A percentile compares a stretch with the other conserved stretches of the same genome.
Evolutionary conservation across 2,113 vertebrate genomes (phyloP).

Genomic region (Bucco capensis): DNA sequence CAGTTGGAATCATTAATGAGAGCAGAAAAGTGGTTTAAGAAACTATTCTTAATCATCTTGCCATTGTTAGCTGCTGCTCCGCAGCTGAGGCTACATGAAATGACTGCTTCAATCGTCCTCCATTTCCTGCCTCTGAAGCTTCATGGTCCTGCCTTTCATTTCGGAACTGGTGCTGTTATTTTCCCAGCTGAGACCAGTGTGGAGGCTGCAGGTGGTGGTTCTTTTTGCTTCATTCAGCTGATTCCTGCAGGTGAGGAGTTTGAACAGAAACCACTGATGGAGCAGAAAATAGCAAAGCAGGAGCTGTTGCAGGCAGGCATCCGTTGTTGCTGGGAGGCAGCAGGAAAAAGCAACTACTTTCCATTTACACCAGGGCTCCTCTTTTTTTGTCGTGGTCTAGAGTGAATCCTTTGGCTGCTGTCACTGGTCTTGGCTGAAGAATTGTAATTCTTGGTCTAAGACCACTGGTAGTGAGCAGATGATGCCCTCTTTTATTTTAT

Average conservation of each 20-base stretch:
- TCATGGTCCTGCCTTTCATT: slow-evolving; percentile 52
- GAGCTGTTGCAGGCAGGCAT: neutral
- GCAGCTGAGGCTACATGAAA: slow-evolving; percentile 3
- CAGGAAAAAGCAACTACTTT: neutral
- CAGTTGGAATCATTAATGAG: slow-evolving; percentile 12
- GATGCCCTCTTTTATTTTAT: fast-evolving
- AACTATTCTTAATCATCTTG: neutral
- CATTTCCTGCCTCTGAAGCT: slow-evolving; percentile 58
- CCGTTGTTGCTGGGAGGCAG: neutral
- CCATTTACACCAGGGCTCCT: neutral
- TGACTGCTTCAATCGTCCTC: slow-evolving; percentile 4
- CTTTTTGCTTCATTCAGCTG: neutral
- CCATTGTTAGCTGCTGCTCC: neutral
- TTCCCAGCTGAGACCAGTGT: neutral
- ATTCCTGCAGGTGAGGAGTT: neutral
- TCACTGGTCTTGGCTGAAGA: neutral
- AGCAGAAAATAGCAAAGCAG: neutral
- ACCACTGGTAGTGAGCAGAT: neutral
- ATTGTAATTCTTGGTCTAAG: neutral
- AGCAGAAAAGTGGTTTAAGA: neutral
- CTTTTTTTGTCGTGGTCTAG: neutral
- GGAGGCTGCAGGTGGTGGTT: neutral
- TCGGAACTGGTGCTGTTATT: slow-evolving; percentile 5
- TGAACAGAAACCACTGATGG: neutral
- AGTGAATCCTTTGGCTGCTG: neutral